Percentiles rank a stretch among this genome's conserved stretches.
Evolutionary conservation across 2,113 vertebrate genomes (phyloP).

Genomic region (Zosterops pallidus): DNA sequence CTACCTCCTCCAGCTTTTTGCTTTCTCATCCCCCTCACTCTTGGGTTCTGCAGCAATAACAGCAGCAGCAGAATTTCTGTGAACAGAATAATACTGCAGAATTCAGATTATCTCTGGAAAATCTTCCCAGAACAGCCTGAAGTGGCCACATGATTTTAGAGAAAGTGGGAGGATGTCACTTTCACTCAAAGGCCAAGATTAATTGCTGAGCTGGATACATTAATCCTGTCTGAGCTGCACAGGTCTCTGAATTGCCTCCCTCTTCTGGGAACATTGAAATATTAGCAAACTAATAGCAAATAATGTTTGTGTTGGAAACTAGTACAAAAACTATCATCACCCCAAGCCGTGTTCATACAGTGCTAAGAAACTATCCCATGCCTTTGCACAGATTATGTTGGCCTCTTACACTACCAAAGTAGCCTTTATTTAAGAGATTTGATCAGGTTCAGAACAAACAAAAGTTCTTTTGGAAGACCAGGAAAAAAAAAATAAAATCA

Average conservation of each 20-base stretch:
- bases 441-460: background rate
- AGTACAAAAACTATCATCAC: background rate
- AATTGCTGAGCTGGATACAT: background rate
- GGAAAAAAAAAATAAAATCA: background rate
- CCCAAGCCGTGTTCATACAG: background rate
- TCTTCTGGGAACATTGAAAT: background rate
- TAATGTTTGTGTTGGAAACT: no score
- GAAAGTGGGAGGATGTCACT: background rate
- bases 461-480: conserved; percentile 9
- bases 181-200: background rate
- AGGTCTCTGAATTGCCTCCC: background rate
- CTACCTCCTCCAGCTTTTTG: background rate
- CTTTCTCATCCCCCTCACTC: background rate
- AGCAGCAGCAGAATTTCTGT: background rate
- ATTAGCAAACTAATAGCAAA: background rate
- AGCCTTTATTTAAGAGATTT: background rate
- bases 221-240: background rate
- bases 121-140: background rate
- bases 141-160: background rate
- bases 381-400: background rate
- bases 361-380: background rate
- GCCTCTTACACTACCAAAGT: background rate
- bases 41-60: background rate
- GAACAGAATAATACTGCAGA: background rate
- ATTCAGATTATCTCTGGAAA: background rate